Base-by-base conservation (phyloP, 2,797 vertebrate genomes). In the Falco columbarius region DNA sequence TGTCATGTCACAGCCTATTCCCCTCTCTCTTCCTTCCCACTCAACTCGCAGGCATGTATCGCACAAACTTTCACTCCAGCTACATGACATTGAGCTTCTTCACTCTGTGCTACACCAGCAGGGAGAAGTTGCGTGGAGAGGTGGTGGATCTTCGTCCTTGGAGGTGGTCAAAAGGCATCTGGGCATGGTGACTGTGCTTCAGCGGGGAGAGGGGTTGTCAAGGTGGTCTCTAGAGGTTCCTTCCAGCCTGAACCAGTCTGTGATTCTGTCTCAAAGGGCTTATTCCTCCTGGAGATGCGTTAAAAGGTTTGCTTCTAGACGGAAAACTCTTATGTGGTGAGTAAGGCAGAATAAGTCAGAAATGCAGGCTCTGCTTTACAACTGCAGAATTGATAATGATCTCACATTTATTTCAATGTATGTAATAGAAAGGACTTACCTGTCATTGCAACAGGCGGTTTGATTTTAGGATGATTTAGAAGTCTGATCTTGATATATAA, bases 391-490 rank as follows among this genome's bases (percentile, higher is more conserved):
- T 81, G 20, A 26, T 81, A 62, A 70, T 22, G 29, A 15, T 79
- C 65, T 58, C 51, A 44, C 23, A 32, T 65, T 14, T 55, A 65
- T 66, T 79, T 76, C 22, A 26, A 3, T 59, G 10, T 46, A 47
- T 44, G n/a, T 21, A 79, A 34, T 3, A 72, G 73, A 58, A 90
- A 89, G 23, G 30, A 49, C 55, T 90, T 89, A 7, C 23, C 26
- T 89, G 62, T 40, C 86, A 38, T 47, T 94, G 58, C 27, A 94
- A 68, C 22, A 49, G 47, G 19, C 83, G 46, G 34, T 61, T 93
- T 92, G 71, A 73, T 63, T 93, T 90, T 59, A 24, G 38, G 84
- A 81, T 63, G 66, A 93, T 86, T 95, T 92, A 93, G 22, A 84
- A 70, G 47, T 44, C 54, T 81, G 73, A 66, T 84, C 51, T 93